A percentile compares a stretch with the other conserved stretches of the same genome.
Evolutionary conservation across 2,113 vertebrate genomes (phyloP).

Genomic region (Catharus minimus): DNA sequence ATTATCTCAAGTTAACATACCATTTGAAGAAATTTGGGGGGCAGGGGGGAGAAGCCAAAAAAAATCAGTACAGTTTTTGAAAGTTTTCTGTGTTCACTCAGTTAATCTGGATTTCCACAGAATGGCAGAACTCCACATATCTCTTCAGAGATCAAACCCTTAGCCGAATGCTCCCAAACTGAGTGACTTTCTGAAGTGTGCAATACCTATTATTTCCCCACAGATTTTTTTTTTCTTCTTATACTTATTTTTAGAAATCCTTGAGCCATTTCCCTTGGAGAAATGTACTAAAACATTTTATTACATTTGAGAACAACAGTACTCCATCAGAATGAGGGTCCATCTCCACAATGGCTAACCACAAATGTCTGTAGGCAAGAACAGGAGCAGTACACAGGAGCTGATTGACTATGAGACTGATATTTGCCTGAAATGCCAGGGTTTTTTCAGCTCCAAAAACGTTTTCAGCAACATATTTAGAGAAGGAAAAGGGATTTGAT

Average conservation of each 20-base stretch:
- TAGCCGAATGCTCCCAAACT: fast-evolving
- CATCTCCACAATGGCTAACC: background rate
- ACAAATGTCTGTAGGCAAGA: too few relatives aligned
- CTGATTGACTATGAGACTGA: background rate
- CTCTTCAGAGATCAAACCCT: background rate
- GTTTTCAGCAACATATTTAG: background rate
- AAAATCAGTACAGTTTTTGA: background rate
- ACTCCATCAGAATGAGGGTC: fast-evolving
- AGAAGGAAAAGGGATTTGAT: background rate
- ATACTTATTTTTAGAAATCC: background rate
- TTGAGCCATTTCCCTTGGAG: background rate
- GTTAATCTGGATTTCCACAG: background rate
- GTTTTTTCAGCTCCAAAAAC: background rate
- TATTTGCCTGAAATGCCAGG: background rate
- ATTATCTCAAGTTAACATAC: background rate
- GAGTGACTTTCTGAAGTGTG: background rate
- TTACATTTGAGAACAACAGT: background rate
- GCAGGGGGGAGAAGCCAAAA: background rate
- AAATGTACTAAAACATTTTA: background rate
- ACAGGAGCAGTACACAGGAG: background rate
- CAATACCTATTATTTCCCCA: background rate
- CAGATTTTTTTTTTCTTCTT: background rate
- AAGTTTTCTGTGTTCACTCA: background rate
- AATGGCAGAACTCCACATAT: background rate
- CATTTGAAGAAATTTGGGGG: background rate